Base-by-base conservation (phyloP, 2,797 vertebrate species). In the Galago senegalensis region DNA sequence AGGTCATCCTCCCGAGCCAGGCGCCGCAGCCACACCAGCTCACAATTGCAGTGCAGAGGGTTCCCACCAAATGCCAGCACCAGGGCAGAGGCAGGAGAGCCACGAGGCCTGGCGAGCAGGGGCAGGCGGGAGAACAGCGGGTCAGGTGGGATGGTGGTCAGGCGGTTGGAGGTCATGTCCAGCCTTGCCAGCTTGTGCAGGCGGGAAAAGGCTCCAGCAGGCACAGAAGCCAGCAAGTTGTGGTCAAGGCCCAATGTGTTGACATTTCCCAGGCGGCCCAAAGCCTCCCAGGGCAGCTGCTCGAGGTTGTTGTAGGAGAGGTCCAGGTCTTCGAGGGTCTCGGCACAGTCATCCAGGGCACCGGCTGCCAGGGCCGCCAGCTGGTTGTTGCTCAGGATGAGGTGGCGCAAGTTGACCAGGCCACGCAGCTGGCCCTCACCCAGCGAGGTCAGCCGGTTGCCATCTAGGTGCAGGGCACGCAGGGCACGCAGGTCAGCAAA, bases 141-240 rank as follows among this genome's bases (percentile, higher is more conserved):
- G 97, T 99, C 99, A 0, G 99, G 99, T 0, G 99, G 99, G 73
- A 99, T 99, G 97, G 99, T 99, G 98, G 99, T 99, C 97, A 99
- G 98, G 97, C 99, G 99, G 98, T 99, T 99, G 96, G 99, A 99
- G 0, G 99, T 99, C 99, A 99, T 99, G 98, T 99, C 99, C 97
- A 99, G 98, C 81, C 99, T 98, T 12, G 99, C 99, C 98, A 99
- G 98, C 92, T 99, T 99, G 98, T 99, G 99, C 87, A 99, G 98
- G 98, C 99, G 99, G 94, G 99, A 99, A 98, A 99, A 99, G 94
- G 99, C 99, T 12, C 99, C 99, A 49, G 99, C 99, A 0, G 99
- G 99, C 83, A 99, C 99, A 1, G 98, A 99, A 83, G 99, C 99
- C 29, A 99, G 99, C 91, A 99, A 98, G 97, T 99, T 99, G 96